A percentile compares a stretch with the other conserved stretches of the same genome.
Evolutionary conservation across 2,888 invertebrate species (phyloP).

Genomic region (Drosophila buzzatii): DNA sequence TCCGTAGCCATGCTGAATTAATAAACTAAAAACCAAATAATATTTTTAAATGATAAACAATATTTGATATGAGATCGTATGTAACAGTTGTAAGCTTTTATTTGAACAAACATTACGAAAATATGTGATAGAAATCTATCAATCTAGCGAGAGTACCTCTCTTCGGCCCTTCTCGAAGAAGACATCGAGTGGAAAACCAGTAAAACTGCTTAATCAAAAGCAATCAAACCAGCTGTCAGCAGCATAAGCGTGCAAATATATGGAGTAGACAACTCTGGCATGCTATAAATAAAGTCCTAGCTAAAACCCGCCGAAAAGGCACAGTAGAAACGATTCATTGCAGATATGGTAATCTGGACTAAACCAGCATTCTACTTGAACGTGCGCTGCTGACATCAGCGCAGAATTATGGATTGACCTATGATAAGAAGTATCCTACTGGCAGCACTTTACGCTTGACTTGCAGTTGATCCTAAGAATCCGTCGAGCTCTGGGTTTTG

Average conservation of each 20-base stretch:
- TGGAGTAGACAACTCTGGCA: background rate
- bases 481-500: background rate
- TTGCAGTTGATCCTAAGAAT: background rate
- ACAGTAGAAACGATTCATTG: background rate
- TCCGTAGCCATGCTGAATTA: constrained; percentile 51
- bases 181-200: background rate
- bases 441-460: background rate
- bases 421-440: background rate
- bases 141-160: background rate
- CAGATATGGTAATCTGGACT: background rate
- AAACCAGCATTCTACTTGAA: background rate
- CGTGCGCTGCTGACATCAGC: background rate
- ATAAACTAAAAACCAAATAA: constrained; percentile 10
- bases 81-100: background rate
- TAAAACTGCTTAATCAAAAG: background rate
- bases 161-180: background rate
- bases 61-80: background rate
- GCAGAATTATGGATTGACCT: background rate
- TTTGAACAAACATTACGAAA: background rate
- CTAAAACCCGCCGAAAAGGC: background rate
- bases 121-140: background rate
- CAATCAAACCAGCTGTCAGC: background rate
- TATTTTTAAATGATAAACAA: background rate
- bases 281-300: background rate
- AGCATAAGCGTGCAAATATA: background rate